Evolutionary conservation across 2,797 vertebrate genomes (phyloP).

Genomic region (Paratrypauchen microcephalus): DNA sequence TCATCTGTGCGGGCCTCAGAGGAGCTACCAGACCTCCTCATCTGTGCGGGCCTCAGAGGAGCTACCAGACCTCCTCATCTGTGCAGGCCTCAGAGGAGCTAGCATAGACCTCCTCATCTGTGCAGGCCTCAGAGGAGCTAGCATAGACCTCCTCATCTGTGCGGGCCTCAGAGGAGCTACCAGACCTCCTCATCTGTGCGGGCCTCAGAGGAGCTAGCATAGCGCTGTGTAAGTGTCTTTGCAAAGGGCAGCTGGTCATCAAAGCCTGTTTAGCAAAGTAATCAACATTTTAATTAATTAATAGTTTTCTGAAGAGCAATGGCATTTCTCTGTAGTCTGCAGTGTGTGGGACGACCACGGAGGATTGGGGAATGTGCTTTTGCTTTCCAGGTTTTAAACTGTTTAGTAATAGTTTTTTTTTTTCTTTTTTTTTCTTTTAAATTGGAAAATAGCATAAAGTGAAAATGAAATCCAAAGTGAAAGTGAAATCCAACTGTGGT

Average conservation of each 20-base stretch:
- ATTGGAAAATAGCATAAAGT: no score
- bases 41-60: conserved; percentile 9
- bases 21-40: conserved; percentile 26
- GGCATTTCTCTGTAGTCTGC: conserved; percentile 63
- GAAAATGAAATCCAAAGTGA: no score
- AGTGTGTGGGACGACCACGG: conserved; percentile 17
- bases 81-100: no score
- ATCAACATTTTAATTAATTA: conserved; percentile 78
- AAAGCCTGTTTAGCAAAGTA: conserved; percentile 71
- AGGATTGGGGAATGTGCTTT: background rate
- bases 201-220: conserved; percentile 53
- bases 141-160: background rate
- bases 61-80: no score
- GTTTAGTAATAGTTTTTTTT: no score
- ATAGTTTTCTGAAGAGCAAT: conserved; percentile 76
- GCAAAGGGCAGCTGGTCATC: conserved; percentile 72
- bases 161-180: no score
- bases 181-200: conserved; percentile 28
- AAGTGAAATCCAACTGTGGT: no score
- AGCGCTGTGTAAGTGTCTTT: conserved; percentile 50
- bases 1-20: no score
- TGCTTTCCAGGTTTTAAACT: background rate
- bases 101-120: background rate
- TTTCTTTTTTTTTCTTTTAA: no score
- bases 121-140: no score